Evolutionary conservation across 2,888 invertebrate species (phyloP), one percentile per base, ranked within the genome.

Genomic region (Mesorhabditis spiculigera): DNA sequence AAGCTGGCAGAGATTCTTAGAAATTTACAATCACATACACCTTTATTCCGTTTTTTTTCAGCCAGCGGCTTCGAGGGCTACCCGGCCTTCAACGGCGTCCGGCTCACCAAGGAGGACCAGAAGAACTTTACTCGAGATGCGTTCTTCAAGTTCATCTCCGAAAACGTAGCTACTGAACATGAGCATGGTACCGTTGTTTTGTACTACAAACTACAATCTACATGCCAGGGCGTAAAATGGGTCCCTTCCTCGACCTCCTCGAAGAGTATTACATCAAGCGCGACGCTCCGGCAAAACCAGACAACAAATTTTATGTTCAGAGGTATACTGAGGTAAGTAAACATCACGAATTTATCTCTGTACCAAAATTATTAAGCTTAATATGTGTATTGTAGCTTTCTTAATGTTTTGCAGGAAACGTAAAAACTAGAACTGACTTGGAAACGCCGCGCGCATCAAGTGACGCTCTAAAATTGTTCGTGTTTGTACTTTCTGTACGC

Each of bases 271-370:
- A 72, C 65, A 13, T 69, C 10, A 65, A 67, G 28, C 42, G 65
- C 13, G 67, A 69, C 13, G 72, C 69, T 67, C 67, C 72, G 4
- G 50, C 58, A 28, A 41, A 64, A 8, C 71, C 71, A 10, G 62
- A 77, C 68, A 72, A 75, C 0, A 71, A 70, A 6, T 77, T 78
- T 69, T 80, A 78, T 45, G 44, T 80, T 8, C 73, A 72, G 13
- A 70, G 77, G n/a, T 80, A 77, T 65, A 71, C 76, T 4, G 73
- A 73, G 62, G 77, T 77, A 43, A 64, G 71, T 58, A 61, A 10
- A 58, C 10, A 58, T 58, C 10, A 58, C n/a, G 58, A 44, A 66
- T 43, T 28, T 3, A 28, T 28, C 28, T 28, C 1, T 28, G 28
- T 28, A 28, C 28, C 28, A 28, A 28, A n/a, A n/a, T n/a, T n/a